phyloP scores from a whole-genome alignment of 2,113 vertebrate genomes.

The Pycnonotus jocosus region DNA sequence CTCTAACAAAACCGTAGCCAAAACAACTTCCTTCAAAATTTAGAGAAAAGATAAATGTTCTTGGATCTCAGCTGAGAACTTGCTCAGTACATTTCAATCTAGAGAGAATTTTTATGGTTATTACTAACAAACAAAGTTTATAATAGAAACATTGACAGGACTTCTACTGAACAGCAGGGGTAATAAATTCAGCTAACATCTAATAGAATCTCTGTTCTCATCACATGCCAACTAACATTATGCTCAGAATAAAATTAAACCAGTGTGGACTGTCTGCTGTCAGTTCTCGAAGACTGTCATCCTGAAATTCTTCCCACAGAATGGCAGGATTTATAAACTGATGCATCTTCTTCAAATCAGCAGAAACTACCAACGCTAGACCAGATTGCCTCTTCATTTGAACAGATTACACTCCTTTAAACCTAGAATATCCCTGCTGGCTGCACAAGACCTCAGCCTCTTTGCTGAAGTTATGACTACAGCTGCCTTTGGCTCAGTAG shows the following conservation, averaged over 20 bases:
- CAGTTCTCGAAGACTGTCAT: neutral
- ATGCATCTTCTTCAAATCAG: neutral
- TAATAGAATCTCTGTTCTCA: conserved; percentile 24
- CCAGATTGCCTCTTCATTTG: neutral
- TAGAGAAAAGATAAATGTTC: conserved; percentile 26
- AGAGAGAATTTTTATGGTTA: conserved; percentile 35
- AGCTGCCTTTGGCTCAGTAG: conserved; percentile 2
- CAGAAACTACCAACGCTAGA: neutral
- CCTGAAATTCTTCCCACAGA: neutral
- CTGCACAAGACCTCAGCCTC: neutral
- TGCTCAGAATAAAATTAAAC: neutral
- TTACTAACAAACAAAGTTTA: conserved; percentile 38
- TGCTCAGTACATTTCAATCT: neutral
- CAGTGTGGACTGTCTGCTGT: neutral
- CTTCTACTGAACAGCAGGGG: neutral
- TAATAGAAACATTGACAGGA: conserved; percentile 42
- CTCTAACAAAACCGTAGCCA: conserved; percentile 28
- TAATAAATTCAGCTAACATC: conserved; percentile 37
- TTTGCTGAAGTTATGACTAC: neutral
- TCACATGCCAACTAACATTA: neutral
- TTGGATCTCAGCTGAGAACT: neutral
- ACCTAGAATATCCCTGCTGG: neutral
- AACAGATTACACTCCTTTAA: neutral
- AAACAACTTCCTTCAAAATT: conserved; percentile 36
- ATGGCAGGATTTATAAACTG: neutral